Evolutionary conservation across 2,113 vertebrate species (phyloP).

Genomic region (Oxyura jamaicensis): DNA sequence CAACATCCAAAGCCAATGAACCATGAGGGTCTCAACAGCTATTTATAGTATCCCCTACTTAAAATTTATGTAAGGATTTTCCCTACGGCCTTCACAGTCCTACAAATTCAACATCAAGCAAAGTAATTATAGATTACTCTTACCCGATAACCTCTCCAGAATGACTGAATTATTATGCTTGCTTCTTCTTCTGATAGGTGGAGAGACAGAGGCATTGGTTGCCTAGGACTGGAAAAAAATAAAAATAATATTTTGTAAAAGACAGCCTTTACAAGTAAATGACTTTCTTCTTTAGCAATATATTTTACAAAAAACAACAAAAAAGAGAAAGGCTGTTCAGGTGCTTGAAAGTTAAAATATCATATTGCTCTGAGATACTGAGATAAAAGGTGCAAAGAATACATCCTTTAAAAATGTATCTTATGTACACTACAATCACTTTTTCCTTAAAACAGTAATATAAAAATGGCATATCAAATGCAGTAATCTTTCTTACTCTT

Average conservation of each 20-base stretch:
- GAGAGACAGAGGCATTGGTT: conserved; percentile 82
- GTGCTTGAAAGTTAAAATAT: neutral
- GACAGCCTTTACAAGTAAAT: neutral
- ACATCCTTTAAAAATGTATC: neutral
- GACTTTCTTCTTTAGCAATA: neutral
- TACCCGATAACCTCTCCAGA: conserved; percentile 95
- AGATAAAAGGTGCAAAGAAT: neutral
- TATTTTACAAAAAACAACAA: neutral
- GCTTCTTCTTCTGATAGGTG: conserved; percentile 84
- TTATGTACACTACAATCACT: neutral
- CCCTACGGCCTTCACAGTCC: conserved; percentile 42
- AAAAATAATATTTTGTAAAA: neutral
- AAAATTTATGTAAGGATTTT: conserved; percentile 59
- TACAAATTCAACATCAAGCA: conserved; percentile 43
- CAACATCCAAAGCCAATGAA: conserved; percentile 51
- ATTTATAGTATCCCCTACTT: conserved; percentile 49
- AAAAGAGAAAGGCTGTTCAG: neutral
- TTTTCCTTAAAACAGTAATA: neutral
- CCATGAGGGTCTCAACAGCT: conserved; percentile 43
- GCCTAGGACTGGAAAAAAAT: conserved; percentile 81
- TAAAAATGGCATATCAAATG: neutral
- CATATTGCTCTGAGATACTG: neutral
- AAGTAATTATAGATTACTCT: conserved; percentile 43
- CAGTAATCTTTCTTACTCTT: neutral
- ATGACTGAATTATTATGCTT: conserved; percentile 85